phyloP scores from a whole-genome alignment of 2,797 vertebrate species.

The Chelmon rostratus region DNA sequence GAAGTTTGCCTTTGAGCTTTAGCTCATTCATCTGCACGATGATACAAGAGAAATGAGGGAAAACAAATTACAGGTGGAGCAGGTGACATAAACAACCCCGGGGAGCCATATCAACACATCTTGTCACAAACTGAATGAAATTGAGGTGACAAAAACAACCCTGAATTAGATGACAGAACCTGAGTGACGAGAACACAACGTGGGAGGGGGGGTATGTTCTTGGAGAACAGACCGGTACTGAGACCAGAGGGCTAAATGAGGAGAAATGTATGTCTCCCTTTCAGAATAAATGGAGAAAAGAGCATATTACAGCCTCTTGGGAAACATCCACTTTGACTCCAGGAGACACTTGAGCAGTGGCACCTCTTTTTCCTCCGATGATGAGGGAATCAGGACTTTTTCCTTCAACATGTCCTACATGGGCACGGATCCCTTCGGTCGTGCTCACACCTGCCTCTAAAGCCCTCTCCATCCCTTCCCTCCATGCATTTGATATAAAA shows the following conservation, averaged over 20 bases:
- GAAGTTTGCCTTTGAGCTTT: constrained; percentile 27
- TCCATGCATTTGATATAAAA: constrained; percentile 2
- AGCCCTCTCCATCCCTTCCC: not conserved
- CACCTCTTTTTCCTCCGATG: not conserved
- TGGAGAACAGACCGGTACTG: not conserved
- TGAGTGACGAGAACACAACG: constrained; percentile 32
- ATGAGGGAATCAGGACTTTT: not conserved
- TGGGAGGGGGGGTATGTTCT: not conserved
- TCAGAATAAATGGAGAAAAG: not conserved
- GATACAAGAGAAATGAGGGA: constrained; percentile 38
- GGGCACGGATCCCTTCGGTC: not conserved
- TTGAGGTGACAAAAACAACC: constrained; percentile 45
- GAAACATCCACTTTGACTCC: constrained; percentile 13
- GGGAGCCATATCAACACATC: constrained; percentile 41
- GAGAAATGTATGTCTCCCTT: not conserved
- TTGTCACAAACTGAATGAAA: constrained; percentile 30
- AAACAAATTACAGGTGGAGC: constrained; percentile 58
- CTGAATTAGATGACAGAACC: constrained; percentile 43
- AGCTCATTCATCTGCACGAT: constrained; percentile 26
- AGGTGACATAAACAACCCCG: constrained; percentile 64
- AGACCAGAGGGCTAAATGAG: constrained; percentile 11
- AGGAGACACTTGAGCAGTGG: not conserved
- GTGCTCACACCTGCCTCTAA: not conserved
- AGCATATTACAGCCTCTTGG: not conserved
- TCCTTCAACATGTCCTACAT: not conserved